Percentiles rank a stretch among this genome's conserved stretches.
Conservation (phyloP, 2,888 invertebrate species). For the Antheraea assamensis region DNA sequence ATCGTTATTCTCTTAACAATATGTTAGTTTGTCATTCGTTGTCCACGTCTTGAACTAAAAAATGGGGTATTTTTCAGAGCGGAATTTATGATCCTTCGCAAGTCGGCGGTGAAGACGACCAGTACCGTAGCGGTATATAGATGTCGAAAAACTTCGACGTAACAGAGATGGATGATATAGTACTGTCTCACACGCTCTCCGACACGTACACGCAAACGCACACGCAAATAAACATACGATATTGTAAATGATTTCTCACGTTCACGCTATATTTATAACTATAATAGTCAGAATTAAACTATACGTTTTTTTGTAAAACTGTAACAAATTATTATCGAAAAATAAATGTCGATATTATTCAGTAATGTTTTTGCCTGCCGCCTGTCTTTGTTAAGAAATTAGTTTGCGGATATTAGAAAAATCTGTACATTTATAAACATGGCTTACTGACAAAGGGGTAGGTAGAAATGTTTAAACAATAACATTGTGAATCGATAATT, state of each 20-base stretch:
- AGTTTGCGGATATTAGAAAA: background rate
- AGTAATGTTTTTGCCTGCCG: background rate
- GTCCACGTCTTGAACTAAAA: too few species aligned
- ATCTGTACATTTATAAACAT: background rate
- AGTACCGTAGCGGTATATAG: conserved; percentile 54
- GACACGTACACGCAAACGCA: background rate
- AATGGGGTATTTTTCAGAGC: conserved; percentile 38
- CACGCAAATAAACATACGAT: background rate
- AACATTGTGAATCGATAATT: background rate
- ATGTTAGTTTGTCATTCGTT: too few species aligned
- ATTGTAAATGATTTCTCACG: background rate
- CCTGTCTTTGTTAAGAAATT: background rate
- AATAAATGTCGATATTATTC: background rate
- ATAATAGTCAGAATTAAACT: background rate
- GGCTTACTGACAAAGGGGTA: background rate
- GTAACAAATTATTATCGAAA: background rate
- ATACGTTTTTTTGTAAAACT: background rate
- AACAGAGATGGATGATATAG: background rate
- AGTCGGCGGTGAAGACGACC: conserved; percentile 33
- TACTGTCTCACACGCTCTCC: background rate
- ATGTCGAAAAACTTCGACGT: background rate
- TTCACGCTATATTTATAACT: conserved; percentile 4
- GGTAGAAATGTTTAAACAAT: background rate
- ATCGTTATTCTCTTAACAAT: too few species aligned
- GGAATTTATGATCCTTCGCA: conserved; percentile 52